Evolutionary conservation across 2,797 vertebrate genomes (phyloP).

Genomic region (Sebastes minor): DNA sequence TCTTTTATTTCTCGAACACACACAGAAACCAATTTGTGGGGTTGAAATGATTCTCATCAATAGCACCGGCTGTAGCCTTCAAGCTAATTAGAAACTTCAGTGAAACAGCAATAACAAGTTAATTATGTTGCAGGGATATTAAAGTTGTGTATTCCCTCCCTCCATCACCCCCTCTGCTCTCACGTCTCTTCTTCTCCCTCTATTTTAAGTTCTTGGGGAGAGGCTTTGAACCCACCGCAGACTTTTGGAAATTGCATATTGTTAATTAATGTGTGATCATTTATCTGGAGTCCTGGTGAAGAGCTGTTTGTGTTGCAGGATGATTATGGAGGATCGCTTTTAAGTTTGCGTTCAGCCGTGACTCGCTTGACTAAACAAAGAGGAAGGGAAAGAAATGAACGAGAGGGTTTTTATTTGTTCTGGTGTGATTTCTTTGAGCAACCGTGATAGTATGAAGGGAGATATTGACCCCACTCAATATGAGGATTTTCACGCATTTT

Average conservation of each 20-base stretch:
- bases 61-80: constrained; percentile 60
- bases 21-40: constrained; percentile 71
- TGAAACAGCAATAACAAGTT: constrained; percentile 77
- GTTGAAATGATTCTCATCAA: constrained; percentile 68
- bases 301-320: constrained; percentile 38
- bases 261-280: constrained; percentile 40
- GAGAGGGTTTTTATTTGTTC: not conserved
- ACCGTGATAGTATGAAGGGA: not conserved
- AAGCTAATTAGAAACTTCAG: constrained; percentile 78
- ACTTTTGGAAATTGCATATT: constrained; percentile 32
- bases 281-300: constrained; percentile 24
- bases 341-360: not conserved
- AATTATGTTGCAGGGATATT: constrained; percentile 77
- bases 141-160: constrained; percentile 57
- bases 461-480: not conserved
- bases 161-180: constrained; percentile 42
- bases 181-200: constrained; percentile 30
- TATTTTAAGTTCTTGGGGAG: not conserved
- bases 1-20: constrained; percentile 61
- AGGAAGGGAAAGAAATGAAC: accelerated
- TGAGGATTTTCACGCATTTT: not conserved
- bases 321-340: constrained; percentile 25
- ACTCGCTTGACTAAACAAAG: not conserved
- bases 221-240: constrained; percentile 35
- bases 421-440: not conserved